Base-by-base conservation (phyloP, 2,888 invertebrate genomes). In the Graphium colonna region DNA sequence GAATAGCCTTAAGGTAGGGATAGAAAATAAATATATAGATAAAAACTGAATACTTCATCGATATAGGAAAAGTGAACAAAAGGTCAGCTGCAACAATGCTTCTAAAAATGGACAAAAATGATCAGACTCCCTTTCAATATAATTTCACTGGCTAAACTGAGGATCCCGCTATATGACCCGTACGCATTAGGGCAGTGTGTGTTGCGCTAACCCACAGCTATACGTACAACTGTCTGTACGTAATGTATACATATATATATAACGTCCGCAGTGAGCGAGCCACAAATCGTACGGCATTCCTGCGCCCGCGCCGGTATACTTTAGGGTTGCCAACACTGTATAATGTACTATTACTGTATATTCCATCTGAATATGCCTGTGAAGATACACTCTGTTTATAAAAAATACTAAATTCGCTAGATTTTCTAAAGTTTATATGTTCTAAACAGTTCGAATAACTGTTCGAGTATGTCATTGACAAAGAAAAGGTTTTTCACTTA, bases 241-340 rank as follows among this genome's bases (percentile, higher is more conserved):
- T 63, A n/a, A 60, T 1, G 9, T 31, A 31, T 31, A 31, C 10
- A 3, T 9, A 9, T 2, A 1, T 63, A 69, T 71, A 65, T 69
- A 66, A 63, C 68, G 79, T 76, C 81, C 76, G 79, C 82, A 77
- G 75, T 77, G 79, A 79, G 80, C 77, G 77, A 71, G 81, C 79
- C 86, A 81, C 84, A 85, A 86, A 88, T 86, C 89, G 85, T 86
- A 85, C 87, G 85, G 89, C 88, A 89, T 89, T 89, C 89, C 88
- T 84, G 77, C 75, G 85, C 71, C 70, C 68, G 72, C 75, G 69
- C 59, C 58, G 60, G 21, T 21, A 21, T 21, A 3, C 21, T 21
- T 21, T 21, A 21, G 21, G 21, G 21, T 21, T 21, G 21, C 21
- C 21, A 21, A 21, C 21, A 21, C 21, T 21, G 5, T 21, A 21